phyloP scores from a whole-genome alignment of 1,140 invertebrate genomes.

The Bombus impatiens region DNA sequence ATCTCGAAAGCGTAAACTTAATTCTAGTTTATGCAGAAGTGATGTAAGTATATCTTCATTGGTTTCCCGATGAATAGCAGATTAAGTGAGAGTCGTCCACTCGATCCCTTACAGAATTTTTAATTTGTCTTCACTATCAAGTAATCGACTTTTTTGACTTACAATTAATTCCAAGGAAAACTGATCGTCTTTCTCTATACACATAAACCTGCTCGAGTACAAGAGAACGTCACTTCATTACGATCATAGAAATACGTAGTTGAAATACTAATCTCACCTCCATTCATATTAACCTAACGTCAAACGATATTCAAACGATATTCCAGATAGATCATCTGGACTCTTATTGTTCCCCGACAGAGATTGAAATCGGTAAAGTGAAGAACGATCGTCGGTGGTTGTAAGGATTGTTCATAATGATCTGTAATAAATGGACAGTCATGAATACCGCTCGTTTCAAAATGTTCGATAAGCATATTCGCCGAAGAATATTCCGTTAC shows the following conservation, averaged over 20 bases:
- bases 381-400: neutral
- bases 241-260: neutral
- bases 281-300: neutral
- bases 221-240: neutral
- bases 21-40: too few species aligned
- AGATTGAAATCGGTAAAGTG: neutral
- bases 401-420: neutral
- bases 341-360: too few species aligned
- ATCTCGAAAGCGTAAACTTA: too few species aligned
- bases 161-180: constrained; percentile 54
- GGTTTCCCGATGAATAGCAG: too few species aligned
- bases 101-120: too few species aligned
- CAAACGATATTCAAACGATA: neutral
- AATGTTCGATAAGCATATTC: neutral
- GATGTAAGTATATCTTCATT: too few species aligned
- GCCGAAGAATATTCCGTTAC: constrained; percentile 50
- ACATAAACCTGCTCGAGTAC: neutral
- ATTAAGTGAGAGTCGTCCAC: too few species aligned
- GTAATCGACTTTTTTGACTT: too few species aligned
- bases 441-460: constrained; percentile 12
- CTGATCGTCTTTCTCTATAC: neutral
- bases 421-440: constrained; percentile 38
- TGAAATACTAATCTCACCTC: neutral
- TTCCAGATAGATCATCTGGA: neutral
- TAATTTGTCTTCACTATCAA: too few species aligned